Conservation (phyloP, 2,113 vertebrate genomes). For the Cottus gobio region DNA sequence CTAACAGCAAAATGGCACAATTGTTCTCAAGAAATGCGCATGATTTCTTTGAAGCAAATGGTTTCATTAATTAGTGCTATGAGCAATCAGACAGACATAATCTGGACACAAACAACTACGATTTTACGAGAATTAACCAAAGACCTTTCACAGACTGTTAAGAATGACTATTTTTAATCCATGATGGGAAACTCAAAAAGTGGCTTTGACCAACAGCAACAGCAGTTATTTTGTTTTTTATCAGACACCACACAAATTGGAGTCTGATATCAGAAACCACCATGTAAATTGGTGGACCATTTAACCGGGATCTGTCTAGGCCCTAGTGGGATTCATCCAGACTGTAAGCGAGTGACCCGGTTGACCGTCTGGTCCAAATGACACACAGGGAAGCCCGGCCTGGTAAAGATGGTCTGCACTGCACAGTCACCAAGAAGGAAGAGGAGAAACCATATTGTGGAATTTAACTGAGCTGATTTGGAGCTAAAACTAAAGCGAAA, state of each 20-base stretch:
- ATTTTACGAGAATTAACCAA: not conserved
- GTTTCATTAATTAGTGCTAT: conserved; percentile 11
- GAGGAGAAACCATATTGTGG: not conserved
- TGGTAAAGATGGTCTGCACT: not conserved
- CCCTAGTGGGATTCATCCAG: not conserved
- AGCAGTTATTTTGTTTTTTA: not conserved
- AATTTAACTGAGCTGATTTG: not conserved
- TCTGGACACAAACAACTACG: conserved; percentile 2
- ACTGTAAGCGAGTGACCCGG: not conserved
- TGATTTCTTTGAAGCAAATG: conserved; percentile 39
- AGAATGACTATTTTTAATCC: not conserved
- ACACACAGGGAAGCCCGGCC: not conserved
- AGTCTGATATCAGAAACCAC: conserved; percentile 1
- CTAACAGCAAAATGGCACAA: conserved; percentile 22
- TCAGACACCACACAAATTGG: conserved; percentile 15
- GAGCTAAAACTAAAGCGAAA: not conserved
- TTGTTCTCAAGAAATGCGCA: conserved; percentile 28
- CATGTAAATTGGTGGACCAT: not conserved
- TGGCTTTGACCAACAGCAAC: not conserved
- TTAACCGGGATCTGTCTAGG: not conserved
- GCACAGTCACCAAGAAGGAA: not conserved
- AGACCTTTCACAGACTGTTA: not conserved
- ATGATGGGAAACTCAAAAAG: not conserved
- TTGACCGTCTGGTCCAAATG: not conserved
- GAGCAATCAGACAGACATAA: conserved; percentile 1